Percentiles rank a stretch among this genome's conserved stretches.
Conservation (phyloP, 2,888 invertebrate genomes). For the Drosophila engyochracea region DNA sequence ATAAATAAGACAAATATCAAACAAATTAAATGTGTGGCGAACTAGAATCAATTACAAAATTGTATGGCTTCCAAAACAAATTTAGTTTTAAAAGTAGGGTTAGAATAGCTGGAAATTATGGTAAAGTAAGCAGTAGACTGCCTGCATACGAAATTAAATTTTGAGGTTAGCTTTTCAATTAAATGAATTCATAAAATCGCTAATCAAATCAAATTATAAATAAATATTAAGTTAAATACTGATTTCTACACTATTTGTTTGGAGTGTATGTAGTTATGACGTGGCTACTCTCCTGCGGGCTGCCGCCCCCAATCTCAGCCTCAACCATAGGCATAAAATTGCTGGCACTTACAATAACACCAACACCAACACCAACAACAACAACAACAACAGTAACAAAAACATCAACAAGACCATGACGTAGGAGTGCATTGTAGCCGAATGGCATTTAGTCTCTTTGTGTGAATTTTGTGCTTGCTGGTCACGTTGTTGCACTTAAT, state of each 20-base stretch:
- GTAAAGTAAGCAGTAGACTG: not conserved
- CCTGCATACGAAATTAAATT: not conserved
- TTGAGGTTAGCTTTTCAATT: not conserved
- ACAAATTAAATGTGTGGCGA: not conserved
- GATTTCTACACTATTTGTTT: not conserved
- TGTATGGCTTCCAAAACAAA: too few relatives aligned
- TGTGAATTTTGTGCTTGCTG: constrained; percentile 53
- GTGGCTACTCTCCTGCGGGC: not conserved
- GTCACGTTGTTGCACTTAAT: constrained; percentile 77
- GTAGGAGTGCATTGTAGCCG: constrained; percentile 12
- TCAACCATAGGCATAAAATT: constrained; percentile 1
- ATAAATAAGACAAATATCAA: not conserved
- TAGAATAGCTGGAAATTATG: too few relatives aligned
- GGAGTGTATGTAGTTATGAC: constrained; percentile 1
- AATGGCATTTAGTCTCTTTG: constrained; percentile 1
- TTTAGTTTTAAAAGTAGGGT: not conserved
- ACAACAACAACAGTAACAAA: too few relatives aligned
- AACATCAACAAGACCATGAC: not conserved
- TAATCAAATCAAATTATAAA: not conserved
- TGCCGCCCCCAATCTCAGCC: not conserved
- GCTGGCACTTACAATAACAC: not conserved
- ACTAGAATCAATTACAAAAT: too few relatives aligned
- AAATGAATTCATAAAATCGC: not conserved
- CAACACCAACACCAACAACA: not conserved
- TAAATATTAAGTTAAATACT: not conserved